Conservation (phyloP, 1,140 invertebrate species). For the Nephotettix cincticeps region DNA sequence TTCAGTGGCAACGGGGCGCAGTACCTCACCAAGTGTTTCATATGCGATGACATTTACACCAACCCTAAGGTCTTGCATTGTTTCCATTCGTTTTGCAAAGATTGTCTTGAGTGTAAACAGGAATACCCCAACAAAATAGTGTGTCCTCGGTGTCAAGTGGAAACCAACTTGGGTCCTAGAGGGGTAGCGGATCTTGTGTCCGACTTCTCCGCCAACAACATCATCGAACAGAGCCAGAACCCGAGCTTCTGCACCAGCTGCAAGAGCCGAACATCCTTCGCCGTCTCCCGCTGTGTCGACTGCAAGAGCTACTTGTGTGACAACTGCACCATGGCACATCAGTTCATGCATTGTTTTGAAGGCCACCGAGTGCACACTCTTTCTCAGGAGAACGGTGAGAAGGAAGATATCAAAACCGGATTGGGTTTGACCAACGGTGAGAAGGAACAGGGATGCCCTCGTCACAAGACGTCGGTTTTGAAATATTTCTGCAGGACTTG, state of each 20-base stretch:
- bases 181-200: conserved; percentile 62
- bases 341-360: conserved; percentile 98
- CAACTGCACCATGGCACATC: conserved; percentile 96
- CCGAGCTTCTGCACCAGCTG: conserved; percentile 78
- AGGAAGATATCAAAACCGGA: conserved; percentile 42
- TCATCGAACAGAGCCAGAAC: conserved; percentile 41
- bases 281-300: conserved; percentile 89
- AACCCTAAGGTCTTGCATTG: conserved; percentile 73
- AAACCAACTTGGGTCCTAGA: conserved; percentile 60
- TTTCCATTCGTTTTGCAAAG: conserved; percentile 80
- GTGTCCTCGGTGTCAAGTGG: conserved; percentile 78
- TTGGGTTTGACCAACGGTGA: conserved; percentile 47
- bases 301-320: conserved; percentile 94
- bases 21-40: conserved; percentile 61
- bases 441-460: conserved; percentile 72
- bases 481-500: conserved; percentile 93
- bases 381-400: conserved; percentile 46
- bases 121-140: conserved; percentile 75
- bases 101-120: conserved; percentile 71
- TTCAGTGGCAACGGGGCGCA: conserved; percentile 53
- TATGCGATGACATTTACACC: conserved; percentile 77
- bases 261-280: conserved; percentile 82
- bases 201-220: conserved; percentile 64
- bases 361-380: conserved; percentile 87
- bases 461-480: conserved; percentile 83